Evolutionary conservation across 35 echinoderm and acorn worm genomes (phyloP).

Genomic region (Apostichopus californicus): DNA sequence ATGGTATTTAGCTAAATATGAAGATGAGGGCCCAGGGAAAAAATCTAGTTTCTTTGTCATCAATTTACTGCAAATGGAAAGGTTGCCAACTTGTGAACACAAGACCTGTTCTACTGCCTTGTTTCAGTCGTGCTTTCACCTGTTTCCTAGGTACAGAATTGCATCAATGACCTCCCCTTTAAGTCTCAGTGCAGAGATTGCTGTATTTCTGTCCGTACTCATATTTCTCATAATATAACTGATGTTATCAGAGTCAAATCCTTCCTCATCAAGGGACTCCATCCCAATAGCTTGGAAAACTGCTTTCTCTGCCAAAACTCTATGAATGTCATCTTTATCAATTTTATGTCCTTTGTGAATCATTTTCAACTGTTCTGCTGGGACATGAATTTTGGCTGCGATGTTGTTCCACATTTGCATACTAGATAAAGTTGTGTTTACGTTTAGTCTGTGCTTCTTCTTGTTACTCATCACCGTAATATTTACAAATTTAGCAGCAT

Average conservation of each 20-base stretch:
- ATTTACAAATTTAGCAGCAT: background rate
- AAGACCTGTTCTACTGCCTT: too few species aligned
- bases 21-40: too few species aligned
- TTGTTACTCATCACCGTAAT: constrained; percentile 72
- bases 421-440: constrained; percentile 23
- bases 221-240: constrained; percentile 54
- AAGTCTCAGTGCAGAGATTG: constrained; percentile 67
- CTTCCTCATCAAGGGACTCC: constrained; percentile 70
- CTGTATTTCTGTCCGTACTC: constrained; percentile 74
- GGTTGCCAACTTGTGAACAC: too few species aligned
- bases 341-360: constrained; percentile 81
- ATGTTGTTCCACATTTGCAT: constrained; percentile 46
- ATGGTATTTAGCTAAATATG: too few species aligned
- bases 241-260: constrained; percentile 53
- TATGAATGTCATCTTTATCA: constrained; percentile 45
- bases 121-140: background rate
- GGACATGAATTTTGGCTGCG: constrained; percentile 49
- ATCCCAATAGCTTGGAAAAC: constrained; percentile 96
- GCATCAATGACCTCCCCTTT: constrained; percentile 86
- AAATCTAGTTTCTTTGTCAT: too few species aligned
- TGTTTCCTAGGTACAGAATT: constrained; percentile 82
- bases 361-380: constrained; percentile 65
- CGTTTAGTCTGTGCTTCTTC: constrained; percentile 54
- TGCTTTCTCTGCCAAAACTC: constrained; percentile 60
- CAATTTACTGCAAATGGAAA: too few species aligned